These are phyloP conservation scores for Mormyrus hasselquistii DNA, from an alignment of 2,797 vertebrate species.

Conservation along the genomic window DNA sequence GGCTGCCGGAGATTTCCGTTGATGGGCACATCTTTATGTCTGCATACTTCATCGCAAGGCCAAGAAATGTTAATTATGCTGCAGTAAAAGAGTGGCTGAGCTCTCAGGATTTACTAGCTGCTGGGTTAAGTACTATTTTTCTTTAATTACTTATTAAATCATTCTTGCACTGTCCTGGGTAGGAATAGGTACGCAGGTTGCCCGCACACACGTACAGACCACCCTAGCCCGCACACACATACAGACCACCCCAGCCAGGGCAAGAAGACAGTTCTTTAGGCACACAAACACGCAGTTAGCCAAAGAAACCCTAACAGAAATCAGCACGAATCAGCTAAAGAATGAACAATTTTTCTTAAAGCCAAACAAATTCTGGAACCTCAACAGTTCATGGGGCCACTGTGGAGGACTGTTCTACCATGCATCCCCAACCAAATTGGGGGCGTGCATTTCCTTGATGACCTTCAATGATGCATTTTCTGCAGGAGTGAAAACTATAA, in stretches of 20 bases:
- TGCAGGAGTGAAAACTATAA: not conserved
- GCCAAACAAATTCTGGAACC: not conserved
- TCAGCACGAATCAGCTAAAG: not conserved
- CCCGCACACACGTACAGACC: not conserved
- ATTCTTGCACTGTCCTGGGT: not conserved
- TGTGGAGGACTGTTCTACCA: not conserved
- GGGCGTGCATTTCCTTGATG: not conserved
- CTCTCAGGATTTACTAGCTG: not conserved
- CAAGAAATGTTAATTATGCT: conserved; percentile 24
- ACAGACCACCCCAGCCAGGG: not conserved
- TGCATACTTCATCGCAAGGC: conserved; percentile 31
- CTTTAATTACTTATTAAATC: not conserved
- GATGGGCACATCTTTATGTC: conserved; percentile 25
- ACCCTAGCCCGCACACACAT: no score
- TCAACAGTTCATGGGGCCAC: not conserved
- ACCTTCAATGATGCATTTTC: not conserved
- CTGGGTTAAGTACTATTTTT: not conserved
- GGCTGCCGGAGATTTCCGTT: conserved; percentile 29
- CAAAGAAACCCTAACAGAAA: not conserved
- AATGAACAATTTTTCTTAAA: not conserved
- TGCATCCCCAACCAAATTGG: not conserved
- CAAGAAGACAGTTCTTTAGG: not conserved
- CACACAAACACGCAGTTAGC: not conserved
- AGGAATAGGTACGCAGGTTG: not conserved
- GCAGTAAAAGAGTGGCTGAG: not conserved